phyloP scores from a whole-genome alignment of 2,888 invertebrate species.

The Toxonevra muliebris region DNA sequence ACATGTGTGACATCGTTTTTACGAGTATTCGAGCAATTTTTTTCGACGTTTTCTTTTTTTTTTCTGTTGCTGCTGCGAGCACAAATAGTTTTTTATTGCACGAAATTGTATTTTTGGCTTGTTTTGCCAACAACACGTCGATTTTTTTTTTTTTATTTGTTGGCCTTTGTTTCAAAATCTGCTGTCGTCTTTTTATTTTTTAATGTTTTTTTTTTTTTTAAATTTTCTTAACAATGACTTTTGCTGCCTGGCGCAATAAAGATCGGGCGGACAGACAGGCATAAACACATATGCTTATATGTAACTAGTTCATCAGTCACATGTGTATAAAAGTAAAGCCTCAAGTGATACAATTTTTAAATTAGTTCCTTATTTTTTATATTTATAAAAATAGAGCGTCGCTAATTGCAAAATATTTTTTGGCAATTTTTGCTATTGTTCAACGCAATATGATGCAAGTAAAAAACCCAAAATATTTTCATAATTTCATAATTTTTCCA shows the following conservation, averaged over 20 bases:
- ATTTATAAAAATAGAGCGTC: slow-evolving; percentile 38
- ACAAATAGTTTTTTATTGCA: neutral
- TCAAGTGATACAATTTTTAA: neutral
- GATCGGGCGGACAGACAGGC: neutral
- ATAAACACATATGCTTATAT: neutral
- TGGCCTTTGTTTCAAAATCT: slow-evolving; percentile 25
- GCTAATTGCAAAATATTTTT: slow-evolving; percentile 34
- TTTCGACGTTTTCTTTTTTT: slow-evolving; percentile 18
- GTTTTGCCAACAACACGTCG: slow-evolving; percentile 14
- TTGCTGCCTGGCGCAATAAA: neutral
- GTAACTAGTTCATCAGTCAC: no score
- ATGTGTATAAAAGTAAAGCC: neutral
- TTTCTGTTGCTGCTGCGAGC: slow-evolving; percentile 18
- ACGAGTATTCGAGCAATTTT: neutral
- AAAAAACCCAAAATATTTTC: slow-evolving; percentile 35
- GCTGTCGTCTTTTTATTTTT: slow-evolving; percentile 1
- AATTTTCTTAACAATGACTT: neutral
- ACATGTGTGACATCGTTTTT: slow-evolving; percentile 58
- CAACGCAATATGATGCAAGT: slow-evolving; percentile 14
- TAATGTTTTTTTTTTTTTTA: neutral
- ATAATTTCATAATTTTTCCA: slow-evolving; percentile 29
- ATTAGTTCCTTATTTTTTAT: neutral
- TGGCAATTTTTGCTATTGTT: slow-evolving; percentile 11
- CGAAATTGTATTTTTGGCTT: slow-evolving; percentile 2
- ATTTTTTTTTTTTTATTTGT: slow-evolving; percentile 4